Base-by-base conservation (phyloP, 2,888 invertebrate genomes). In the Microdon myrmicae region DNA sequence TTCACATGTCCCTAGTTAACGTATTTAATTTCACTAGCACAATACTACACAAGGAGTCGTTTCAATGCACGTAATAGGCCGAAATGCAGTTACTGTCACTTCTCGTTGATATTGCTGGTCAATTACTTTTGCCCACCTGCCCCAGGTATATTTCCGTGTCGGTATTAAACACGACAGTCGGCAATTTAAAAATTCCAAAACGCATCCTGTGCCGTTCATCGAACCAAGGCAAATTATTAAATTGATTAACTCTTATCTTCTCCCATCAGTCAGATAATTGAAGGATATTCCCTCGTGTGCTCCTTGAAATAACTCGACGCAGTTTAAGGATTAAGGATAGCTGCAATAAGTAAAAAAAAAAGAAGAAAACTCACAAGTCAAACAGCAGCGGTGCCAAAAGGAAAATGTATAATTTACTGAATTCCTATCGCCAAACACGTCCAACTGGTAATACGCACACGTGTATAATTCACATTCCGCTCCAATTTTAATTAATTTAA, bases 401-500 rank as follows among this genome's bases (percentile, higher is more conserved):
- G 19, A 14, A 9, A 28, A 45, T 13, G n/a, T n/a, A n/a, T 25
- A 20, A 56, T 51, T 49, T 23, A 29, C 20, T 51, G 20, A 35
- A 61, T 56, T 51, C 49, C 61, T 51, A 51, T 64, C 64, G 56
- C 51, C 56, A 37, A 41, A 64, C 64, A 51, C 51, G 64, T 64
- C 41, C 49, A 56, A 58, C 56, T 51, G 64, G 56, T 43, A 64
- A 51, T 56, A 51, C 16, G 43, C 56, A 64, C 64, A 56, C 64
- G 51, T 64, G 64, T 64, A 51, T 51, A 39, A 51, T 64, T 64
- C 64, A 64, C 56, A 56, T 51, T 58, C 43, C 41, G 45, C 49
- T 47, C 56, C 64, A 64, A 64, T 64, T 64, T 64, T 64, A 64
- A 64, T 58, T 64, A 64, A 64, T 64, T 58, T 56, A 51, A 64